Evolutionary conservation across 2,797 vertebrate species (phyloP).

Genomic region (Karalla daura): DNA sequence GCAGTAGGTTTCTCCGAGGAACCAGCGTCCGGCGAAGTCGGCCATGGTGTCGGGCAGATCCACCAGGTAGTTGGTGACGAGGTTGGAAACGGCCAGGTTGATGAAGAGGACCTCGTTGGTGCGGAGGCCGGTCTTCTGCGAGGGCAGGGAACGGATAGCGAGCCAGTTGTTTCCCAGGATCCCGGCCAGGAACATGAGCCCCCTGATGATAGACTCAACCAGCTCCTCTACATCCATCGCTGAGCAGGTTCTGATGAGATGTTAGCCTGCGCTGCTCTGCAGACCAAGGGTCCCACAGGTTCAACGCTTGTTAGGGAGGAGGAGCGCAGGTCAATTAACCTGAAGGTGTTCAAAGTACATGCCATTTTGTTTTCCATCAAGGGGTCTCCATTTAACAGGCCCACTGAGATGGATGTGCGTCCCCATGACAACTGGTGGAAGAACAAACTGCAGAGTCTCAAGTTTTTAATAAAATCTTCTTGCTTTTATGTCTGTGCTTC

Average conservation of each 20-base stretch:
- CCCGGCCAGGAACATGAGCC: constrained; percentile 76
- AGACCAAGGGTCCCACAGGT: background rate
- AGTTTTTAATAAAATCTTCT: no score
- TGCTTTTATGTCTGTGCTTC: background rate
- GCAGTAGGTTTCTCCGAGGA: constrained; percentile 77
- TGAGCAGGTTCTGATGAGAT: background rate
- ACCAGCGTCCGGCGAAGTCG: constrained; percentile 74
- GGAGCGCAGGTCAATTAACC: constrained; percentile 33
- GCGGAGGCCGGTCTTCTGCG: constrained; percentile 60
- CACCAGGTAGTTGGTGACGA: constrained; percentile 85
- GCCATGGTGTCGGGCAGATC: constrained; percentile 81
- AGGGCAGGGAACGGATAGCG: constrained; percentile 74
- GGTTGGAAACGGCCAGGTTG: constrained; percentile 85
- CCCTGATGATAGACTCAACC: constrained; percentile 72
- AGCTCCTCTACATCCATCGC: constrained; percentile 62
- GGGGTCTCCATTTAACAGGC: background rate
- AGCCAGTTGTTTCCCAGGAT: constrained; percentile 85
- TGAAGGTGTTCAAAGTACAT: background rate
- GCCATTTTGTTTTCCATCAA: background rate
- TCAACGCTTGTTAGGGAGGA: constrained; percentile 36
- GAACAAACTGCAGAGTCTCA: background rate
- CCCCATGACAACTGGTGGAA: background rate
- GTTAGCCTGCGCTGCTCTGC: background rate
- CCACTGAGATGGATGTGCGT: constrained; percentile 19
- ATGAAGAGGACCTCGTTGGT: constrained; percentile 83